Conservation (phyloP, 1,140 invertebrate species). For the Drosophila rufa region DNA sequence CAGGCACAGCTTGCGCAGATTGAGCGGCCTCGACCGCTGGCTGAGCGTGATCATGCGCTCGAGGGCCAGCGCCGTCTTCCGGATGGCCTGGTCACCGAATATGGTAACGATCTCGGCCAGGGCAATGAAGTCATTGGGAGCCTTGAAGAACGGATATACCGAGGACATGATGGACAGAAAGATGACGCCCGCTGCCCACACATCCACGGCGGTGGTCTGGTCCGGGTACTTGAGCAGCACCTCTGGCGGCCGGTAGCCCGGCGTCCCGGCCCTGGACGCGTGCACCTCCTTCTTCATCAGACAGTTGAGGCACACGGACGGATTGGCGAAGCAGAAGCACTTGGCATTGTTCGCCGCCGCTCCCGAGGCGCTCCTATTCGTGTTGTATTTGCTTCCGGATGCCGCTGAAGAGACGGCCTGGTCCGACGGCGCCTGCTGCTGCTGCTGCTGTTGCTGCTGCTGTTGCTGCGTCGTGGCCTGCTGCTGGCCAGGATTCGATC, state of each 20-base stretch:
- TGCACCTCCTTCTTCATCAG: constrained; percentile 87
- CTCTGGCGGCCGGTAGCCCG: constrained; percentile 94
- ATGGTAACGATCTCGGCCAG: constrained; percentile 93
- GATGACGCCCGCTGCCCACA: constrained; percentile 96
- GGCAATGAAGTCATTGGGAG: constrained; percentile 92
- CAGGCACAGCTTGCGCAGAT: constrained; percentile 86
- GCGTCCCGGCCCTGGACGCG: constrained; percentile 94
- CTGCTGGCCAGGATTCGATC: constrained; percentile 10
- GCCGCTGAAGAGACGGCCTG: background rate
- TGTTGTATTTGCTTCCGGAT: constrained; percentile 60
- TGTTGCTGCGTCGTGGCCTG: constrained; percentile 5
- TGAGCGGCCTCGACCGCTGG: constrained; percentile 86
- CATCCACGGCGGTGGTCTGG: constrained; percentile 93
- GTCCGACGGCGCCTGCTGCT: constrained; percentile 9
- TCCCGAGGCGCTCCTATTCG: constrained; percentile 41
- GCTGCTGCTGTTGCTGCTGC: constrained; percentile 15
- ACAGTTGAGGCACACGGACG: constrained; percentile 89
- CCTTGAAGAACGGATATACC: constrained; percentile 94
- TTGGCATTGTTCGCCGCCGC: constrained; percentile 43
- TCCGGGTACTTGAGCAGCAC: constrained; percentile 91
- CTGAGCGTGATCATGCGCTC: constrained; percentile 87
- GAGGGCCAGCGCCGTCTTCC: constrained; percentile 89
- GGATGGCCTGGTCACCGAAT: constrained; percentile 90
- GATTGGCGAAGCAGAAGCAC: constrained; percentile 89
- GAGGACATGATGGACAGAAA: constrained; percentile 92